Evolutionary conservation across 2,113 vertebrate species (phyloP).

Genomic region (Xiphophorus couchianus): DNA sequence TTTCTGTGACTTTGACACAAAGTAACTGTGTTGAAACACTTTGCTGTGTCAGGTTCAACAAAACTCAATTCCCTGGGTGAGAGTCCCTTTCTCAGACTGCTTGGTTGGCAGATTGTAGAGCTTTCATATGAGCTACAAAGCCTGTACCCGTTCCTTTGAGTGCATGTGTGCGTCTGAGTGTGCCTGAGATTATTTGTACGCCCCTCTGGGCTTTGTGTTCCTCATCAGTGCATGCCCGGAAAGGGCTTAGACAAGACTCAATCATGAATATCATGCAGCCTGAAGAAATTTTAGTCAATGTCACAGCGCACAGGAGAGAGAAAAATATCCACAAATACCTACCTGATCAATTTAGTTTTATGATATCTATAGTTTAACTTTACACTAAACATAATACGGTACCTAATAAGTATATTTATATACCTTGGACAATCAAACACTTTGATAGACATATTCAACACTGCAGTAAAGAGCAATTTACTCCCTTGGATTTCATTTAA

Average conservation of each 20-base stretch:
- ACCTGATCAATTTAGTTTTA: conserved; percentile 19
- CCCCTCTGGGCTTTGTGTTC: conserved; percentile 43
- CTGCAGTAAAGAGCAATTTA: neutral
- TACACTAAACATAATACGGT: neutral
- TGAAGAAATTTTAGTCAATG: conserved; percentile 63
- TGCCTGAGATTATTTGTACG: conserved; percentile 29
- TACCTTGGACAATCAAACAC: neutral
- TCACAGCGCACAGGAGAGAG: conserved; percentile 34
- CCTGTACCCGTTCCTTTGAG: conserved; percentile 36
- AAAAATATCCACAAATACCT: conserved; percentile 13
- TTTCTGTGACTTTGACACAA: conserved; percentile 53
- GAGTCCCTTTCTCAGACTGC: conserved; percentile 54
- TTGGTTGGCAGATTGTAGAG: conserved; percentile 41
- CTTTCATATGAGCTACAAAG: conserved; percentile 57
- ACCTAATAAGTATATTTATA: neutral
- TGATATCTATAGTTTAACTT: neutral
- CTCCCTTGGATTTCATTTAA: neutral
- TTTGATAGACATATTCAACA: neutral
- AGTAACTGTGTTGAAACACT: conserved; percentile 58
- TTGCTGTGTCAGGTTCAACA: conserved; percentile 66
- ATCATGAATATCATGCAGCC: conserved; percentile 31
- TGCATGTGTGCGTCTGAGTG: conserved; percentile 19
- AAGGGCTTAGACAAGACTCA: conserved; percentile 52
- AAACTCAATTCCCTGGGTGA: conserved; percentile 65
- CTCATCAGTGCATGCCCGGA: conserved; percentile 40